Evolutionary conservation across 2,888 invertebrate genomes (phyloP).

Genomic region (Crossocerus cetratus): DNA sequence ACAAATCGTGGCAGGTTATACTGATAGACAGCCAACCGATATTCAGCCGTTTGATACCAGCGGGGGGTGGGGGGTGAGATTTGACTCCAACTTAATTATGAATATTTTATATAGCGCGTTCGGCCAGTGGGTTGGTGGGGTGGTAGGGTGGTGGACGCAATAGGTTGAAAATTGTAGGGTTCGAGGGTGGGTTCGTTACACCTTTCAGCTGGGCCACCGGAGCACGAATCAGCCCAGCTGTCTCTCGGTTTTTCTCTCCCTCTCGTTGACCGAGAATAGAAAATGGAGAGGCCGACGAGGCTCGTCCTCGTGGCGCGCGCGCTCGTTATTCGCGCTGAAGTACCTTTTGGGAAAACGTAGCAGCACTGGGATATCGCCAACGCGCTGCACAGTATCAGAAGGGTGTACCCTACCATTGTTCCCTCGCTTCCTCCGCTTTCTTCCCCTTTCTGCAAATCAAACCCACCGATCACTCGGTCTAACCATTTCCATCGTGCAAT

Average conservation of each 20-base stretch:
- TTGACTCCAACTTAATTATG: constrained; percentile 12
- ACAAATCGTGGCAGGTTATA: no score
- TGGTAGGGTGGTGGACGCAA: background rate
- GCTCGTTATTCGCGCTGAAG: constrained; percentile 48
- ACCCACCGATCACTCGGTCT: constrained; percentile 36
- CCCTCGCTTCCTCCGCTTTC: constrained; percentile 40
- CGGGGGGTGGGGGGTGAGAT: background rate
- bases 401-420: constrained; percentile 66
- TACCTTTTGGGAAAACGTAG: constrained; percentile 75
- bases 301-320: constrained; percentile 9
- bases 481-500: constrained; percentile 25
- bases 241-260: no score
- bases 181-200: constrained; percentile 33
- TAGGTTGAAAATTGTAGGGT: background rate
- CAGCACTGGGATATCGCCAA: constrained; percentile 69
- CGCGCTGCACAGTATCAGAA: constrained; percentile 67
- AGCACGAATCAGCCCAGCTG: constrained; percentile 22
- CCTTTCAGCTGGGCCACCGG: constrained; percentile 2
- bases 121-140: background rate
- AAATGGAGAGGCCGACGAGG: constrained; percentile 29
- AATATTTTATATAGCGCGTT: constrained; percentile 12
- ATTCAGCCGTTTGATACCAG: no score
- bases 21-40: no score
- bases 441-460: constrained; percentile 55
- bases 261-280: constrained; percentile 37